These are phyloP conservation scores for Erpobdella octoculata DNA, from an alignment of 2,888 invertebrate genomes.

Conservation along the genomic window DNA sequence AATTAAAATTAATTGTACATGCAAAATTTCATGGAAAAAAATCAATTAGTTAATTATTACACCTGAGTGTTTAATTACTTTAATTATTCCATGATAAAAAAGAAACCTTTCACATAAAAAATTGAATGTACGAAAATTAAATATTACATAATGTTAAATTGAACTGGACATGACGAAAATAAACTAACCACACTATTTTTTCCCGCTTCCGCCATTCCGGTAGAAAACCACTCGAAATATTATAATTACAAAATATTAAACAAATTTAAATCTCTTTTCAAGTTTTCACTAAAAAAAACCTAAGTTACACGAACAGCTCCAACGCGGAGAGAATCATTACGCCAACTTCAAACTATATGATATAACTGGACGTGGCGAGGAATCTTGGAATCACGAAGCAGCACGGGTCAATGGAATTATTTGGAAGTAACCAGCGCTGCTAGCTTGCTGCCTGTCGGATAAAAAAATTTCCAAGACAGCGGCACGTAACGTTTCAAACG, in stretches of 20 bases:
- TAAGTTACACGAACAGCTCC: background rate
- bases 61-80: too few species aligned
- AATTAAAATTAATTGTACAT: too few species aligned
- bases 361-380: background rate
- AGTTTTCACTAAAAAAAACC: background rate
- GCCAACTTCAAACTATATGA: background rate
- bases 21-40: too few species aligned
- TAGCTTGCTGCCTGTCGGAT: slow-evolving; percentile 10
- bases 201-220: slow-evolving; percentile 9
- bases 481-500: too few species aligned
- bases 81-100: too few species aligned
- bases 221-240: background rate
- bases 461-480: background rate
- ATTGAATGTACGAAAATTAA: too few species aligned
- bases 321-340: background rate
- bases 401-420: slow-evolving; percentile 13
- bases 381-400: slow-evolving; percentile 12
- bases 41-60: too few species aligned
- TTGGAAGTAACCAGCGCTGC: slow-evolving; percentile 2
- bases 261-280: too few species aligned
- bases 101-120: too few species aligned
- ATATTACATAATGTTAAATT: too few species aligned
- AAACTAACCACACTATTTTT: slow-evolving; percentile 16
- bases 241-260: too few species aligned
- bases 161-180: background rate